Evolutionary conservation across 2,113 vertebrate genomes (phyloP).

Genomic region (Parus major): DNA sequence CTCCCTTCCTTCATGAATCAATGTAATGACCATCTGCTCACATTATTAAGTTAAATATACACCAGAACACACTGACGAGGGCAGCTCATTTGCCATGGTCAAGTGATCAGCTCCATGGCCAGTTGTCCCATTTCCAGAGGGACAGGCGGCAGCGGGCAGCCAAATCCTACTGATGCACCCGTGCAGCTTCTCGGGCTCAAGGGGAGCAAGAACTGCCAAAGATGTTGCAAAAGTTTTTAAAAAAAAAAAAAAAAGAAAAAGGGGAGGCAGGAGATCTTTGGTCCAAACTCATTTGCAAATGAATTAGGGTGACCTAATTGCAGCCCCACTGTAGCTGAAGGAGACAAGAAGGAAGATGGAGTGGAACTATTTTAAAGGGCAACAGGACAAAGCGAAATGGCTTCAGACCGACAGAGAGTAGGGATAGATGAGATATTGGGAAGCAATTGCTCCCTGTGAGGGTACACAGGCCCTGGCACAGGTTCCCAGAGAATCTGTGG

Average conservation of each 20-base stretch:
- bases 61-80: constrained; percentile 6
- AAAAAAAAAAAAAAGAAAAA: background rate
- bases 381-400: background rate
- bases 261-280: background rate
- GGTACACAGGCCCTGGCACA: background rate
- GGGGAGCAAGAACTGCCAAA: background rate
- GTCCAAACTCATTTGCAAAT: background rate
- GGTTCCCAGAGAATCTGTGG: background rate
- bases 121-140: background rate
- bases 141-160: background rate
- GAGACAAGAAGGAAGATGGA: background rate
- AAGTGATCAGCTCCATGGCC: background rate
- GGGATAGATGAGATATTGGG: background rate
- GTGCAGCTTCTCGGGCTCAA: background rate
- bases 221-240: background rate
- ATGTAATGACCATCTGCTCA: constrained; percentile 51
- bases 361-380: no score
- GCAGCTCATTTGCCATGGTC: constrained; percentile 18
- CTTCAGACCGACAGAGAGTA: background rate
- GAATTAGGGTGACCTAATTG: background rate
- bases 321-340: background rate
- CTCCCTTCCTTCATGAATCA: constrained; percentile 11
- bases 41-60: constrained; percentile 44
- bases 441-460: rapidly evolving
- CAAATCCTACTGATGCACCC: background rate